A percentile compares a stretch with the other conserved stretches of the same genome.
These are phyloP conservation scores for Keiferia lycopersicella DNA, from an alignment of 2,888 invertebrate species.

Conservation along the genomic window DNA sequence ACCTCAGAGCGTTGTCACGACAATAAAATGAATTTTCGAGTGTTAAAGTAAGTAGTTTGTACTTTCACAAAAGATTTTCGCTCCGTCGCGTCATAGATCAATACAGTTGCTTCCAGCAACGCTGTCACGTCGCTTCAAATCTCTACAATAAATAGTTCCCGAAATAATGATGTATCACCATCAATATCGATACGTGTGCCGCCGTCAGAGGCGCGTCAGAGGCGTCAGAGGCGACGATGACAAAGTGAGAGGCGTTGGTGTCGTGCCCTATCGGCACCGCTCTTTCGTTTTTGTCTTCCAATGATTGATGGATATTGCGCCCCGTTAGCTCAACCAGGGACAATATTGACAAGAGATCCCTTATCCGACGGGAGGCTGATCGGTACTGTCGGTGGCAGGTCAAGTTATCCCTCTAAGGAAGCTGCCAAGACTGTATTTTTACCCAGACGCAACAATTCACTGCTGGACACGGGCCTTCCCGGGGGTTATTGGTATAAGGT, in stretches of 20 bases:
- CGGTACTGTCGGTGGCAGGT: neutral
- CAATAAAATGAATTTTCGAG: too few species aligned
- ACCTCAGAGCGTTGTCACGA: too few species aligned
- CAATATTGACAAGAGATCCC: conserved; percentile 52
- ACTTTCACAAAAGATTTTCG: neutral
- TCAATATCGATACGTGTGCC: conserved; percentile 24
- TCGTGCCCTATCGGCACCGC: conserved; percentile 61
- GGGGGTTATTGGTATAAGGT: too few species aligned
- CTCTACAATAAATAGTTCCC: conserved; percentile 14
- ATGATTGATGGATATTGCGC: conserved; percentile 65
- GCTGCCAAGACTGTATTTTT: too few species aligned
- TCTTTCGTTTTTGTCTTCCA: conserved; percentile 62
- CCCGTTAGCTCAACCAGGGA: conserved; percentile 47
- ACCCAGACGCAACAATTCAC: too few species aligned
- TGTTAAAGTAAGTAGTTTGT: too few species aligned
- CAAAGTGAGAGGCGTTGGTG: conserved; percentile 54
- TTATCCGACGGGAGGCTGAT: conserved; percentile 32
- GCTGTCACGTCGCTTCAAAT: neutral
- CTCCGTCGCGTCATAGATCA: neutral
- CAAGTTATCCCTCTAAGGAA: too few species aligned
- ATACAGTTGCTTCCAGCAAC: neutral
- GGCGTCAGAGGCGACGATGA: conserved; percentile 41
- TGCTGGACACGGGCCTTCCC: too few species aligned
- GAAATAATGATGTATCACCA: conserved; percentile 16
- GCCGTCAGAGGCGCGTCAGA: conserved; percentile 23